Evolutionary conservation across 2,113 vertebrate genomes (phyloP).

Genomic region (Rhombomys opimus): DNA sequence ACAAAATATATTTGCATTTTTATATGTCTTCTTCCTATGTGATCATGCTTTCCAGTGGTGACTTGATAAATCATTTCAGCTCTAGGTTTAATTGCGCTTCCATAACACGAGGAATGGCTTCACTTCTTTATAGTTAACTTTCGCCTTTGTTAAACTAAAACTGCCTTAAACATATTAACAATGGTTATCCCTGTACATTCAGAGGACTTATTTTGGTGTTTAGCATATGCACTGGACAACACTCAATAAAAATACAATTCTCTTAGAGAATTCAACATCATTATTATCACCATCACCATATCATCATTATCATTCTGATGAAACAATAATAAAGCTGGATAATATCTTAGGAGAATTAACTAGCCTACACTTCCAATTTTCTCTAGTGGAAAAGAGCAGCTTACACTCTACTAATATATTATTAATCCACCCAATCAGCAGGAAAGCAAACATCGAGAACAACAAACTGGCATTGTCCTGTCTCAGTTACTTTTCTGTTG

Average conservation of each 20-base stretch:
- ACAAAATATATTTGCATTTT: constrained; percentile 8
- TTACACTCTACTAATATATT: not conserved
- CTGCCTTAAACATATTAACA: not conserved
- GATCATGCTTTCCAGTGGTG: not conserved
- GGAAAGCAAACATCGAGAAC: not conserved
- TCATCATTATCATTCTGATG: not conserved
- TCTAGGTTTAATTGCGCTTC: not conserved
- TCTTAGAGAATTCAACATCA: not conserved
- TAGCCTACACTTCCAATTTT: not conserved
- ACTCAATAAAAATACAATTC: not conserved
- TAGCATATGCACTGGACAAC: not conserved
- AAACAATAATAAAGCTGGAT: not conserved
- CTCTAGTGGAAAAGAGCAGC: not conserved
- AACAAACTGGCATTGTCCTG: not conserved
- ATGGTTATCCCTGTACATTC: not conserved
- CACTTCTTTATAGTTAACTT: not conserved
- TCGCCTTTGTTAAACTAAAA: not conserved
- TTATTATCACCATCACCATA: not conserved
- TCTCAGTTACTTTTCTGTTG: not conserved
- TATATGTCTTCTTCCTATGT: not conserved
- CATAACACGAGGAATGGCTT: not conserved
- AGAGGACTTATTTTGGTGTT: not conserved
- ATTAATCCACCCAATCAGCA: not conserved
- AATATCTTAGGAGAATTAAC: not conserved
- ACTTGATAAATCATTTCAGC: not conserved